These are phyloP conservation scores for Scaptomyza cyrtandrae DNA, from an alignment of 2,888 invertebrate species.

Conservation along the genomic window DNA sequence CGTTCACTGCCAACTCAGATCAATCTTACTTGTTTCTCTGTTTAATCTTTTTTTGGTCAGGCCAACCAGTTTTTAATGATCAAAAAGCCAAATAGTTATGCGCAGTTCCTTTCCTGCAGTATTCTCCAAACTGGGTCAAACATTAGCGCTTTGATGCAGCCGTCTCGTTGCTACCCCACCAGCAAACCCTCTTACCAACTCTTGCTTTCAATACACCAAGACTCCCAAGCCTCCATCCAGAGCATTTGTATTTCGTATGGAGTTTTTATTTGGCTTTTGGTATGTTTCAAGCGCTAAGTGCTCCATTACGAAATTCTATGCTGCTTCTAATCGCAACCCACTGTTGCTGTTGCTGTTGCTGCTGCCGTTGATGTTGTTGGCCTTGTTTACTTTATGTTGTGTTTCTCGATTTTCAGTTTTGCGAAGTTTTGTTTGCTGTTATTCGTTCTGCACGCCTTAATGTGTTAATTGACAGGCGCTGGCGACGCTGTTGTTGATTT, in stretches of 20 bases:
- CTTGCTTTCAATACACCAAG: background rate
- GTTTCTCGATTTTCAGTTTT: constrained; percentile 36
- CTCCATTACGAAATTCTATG: constrained; percentile 80
- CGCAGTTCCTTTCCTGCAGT: constrained; percentile 75
- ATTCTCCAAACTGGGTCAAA: constrained; percentile 74
- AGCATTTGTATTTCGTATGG: constrained; percentile 19
- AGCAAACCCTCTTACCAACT: background rate
- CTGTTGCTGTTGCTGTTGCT: constrained; percentile 42
- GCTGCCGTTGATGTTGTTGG: constrained; percentile 50
- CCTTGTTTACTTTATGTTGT: constrained; percentile 55
- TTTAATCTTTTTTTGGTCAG: constrained; percentile 40
- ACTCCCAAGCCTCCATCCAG: constrained; percentile 25
- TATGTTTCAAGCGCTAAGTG: constrained; percentile 64
- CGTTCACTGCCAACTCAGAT: background rate
- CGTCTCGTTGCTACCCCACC: constrained; percentile 29
- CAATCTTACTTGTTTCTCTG: constrained; percentile 20
- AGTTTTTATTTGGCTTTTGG: constrained; percentile 32
- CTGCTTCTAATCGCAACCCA: constrained; percentile 73
- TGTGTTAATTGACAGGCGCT: constrained; percentile 75
- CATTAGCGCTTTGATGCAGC: constrained; percentile 69
- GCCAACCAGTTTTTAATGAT: constrained; percentile 82
- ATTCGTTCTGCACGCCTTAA: constrained; percentile 65
- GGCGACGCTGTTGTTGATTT: constrained; percentile 46
- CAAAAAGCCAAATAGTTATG: constrained; percentile 62
- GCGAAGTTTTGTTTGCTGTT: constrained; percentile 9